phyloP scores from a whole-genome alignment of 2,113 vertebrate species.

The Apteryx mantelli region DNA sequence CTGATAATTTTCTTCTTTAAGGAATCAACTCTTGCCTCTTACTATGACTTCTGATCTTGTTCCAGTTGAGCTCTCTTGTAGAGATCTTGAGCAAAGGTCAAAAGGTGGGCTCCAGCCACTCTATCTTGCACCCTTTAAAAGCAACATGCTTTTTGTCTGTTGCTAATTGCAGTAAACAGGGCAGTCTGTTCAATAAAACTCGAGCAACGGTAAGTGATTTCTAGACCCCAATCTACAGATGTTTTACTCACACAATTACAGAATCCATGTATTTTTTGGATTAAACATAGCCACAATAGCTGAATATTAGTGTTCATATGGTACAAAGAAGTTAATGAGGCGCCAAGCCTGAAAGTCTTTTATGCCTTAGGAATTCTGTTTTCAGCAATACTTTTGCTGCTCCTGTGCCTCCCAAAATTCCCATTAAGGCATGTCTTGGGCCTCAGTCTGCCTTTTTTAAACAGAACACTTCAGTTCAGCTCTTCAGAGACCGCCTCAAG shows the following conservation, averaged over 20 bases:
- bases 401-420: neutral
- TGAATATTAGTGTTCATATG: neutral
- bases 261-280: neutral
- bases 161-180: neutral
- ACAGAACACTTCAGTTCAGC: neutral
- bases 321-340: neutral
- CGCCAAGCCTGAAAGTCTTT: neutral
- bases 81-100: neutral
- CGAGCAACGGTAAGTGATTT: neutral
- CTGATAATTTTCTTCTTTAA: neutral
- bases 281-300: neutral
- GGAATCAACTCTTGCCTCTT: neutral
- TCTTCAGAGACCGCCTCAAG: neutral
- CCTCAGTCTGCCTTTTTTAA: neutral
- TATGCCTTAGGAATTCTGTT: neutral
- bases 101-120: neutral
- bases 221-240: neutral
- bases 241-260: neutral
- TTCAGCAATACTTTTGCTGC: neutral
- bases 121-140: neutral
- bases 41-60: neutral
- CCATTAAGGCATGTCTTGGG: rapidly evolving
- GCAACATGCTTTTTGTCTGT: neutral
- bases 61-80: neutral
- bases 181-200: neutral